phyloP scores from a whole-genome alignment of 2,888 invertebrate genomes.

The Phortica magna region DNA sequence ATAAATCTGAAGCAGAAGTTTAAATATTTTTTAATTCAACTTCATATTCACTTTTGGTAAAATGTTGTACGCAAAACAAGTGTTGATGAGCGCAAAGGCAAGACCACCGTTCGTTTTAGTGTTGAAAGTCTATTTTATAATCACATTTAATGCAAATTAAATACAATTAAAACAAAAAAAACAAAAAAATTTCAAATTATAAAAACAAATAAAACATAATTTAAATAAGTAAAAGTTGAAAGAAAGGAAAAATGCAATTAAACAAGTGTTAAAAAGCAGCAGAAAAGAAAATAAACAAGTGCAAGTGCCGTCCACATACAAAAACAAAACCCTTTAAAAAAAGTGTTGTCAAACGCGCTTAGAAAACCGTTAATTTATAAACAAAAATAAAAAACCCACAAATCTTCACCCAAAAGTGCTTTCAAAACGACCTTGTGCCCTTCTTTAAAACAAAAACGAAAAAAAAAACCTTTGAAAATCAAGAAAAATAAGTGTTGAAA shows the following conservation, averaged over 20 bases:
- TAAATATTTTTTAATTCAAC: constrained; percentile 9
- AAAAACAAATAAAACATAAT: constrained; percentile 7
- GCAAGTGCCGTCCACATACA: constrained; percentile 52
- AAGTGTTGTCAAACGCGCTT: not conserved
- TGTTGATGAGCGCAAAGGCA: constrained; percentile 57
- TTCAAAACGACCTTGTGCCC: not conserved
- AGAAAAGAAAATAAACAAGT: constrained; percentile 32
- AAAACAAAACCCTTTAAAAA: not conserved
- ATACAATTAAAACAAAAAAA: constrained; percentile 26
- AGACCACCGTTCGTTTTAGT: constrained; percentile 62
- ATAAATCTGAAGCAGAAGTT: not conserved
- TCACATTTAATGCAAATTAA: constrained; percentile 47
- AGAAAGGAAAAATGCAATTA: constrained; percentile 32
- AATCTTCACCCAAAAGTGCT: constrained; percentile 10
- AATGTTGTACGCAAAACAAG: constrained; percentile 41
- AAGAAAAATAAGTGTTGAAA: not conserved
- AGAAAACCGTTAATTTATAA: constrained; percentile 8
- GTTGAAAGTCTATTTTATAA: constrained; percentile 52
- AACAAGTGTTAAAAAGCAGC: not conserved
- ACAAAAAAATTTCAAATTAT: constrained; percentile 8
- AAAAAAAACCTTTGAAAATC: not conserved
- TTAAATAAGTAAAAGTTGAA: constrained; percentile 20
- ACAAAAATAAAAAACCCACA: constrained; percentile 2
- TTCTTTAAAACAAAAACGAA: not conserved
- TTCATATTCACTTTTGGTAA: constrained; percentile 5